A percentile compares a stretch with the other conserved stretches of the same genome.
phyloP scores from a whole-genome alignment of 2,797 vertebrate species.

The Manis pentadactyla region DNA sequence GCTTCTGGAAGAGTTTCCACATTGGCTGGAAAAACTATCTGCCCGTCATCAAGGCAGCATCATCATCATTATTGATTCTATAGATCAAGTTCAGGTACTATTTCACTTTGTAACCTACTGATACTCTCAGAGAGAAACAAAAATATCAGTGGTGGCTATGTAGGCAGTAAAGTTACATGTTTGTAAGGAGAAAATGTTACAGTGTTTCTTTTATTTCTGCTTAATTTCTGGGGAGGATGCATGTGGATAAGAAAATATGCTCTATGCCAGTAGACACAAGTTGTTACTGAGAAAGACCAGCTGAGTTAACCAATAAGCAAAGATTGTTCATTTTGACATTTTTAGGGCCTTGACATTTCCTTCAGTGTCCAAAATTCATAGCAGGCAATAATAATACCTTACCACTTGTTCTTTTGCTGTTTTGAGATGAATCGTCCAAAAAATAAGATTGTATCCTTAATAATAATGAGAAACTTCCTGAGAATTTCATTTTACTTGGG shows the following conservation, averaged over 20 bases:
- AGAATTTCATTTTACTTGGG: constrained; percentile 23
- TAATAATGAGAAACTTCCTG: neutral
- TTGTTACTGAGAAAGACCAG: neutral
- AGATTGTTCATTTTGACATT: neutral
- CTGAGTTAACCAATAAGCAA: neutral
- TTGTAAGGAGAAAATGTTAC: neutral
- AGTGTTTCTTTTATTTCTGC: neutral
- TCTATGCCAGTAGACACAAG: neutral
- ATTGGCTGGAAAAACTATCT: constrained; percentile 97
- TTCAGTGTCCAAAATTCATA: neutral
- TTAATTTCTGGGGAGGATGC: neutral
- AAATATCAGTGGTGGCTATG: neutral
- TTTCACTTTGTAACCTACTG: constrained; percentile 4
- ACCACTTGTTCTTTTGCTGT: neutral
- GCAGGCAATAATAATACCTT: constrained; percentile 6
- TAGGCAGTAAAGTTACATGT: neutral
- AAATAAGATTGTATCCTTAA: constrained; percentile 23
- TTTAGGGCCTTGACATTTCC: constrained; percentile 29
- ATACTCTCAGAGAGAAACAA: neutral
- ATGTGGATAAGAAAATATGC: neutral
- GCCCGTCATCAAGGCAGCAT: constrained; percentile 97
- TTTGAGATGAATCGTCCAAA: neutral
- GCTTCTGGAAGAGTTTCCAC: constrained; percentile 98
- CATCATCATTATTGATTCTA: constrained; percentile 97
- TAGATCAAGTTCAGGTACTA: constrained; percentile 96